Base-by-base conservation (phyloP, 2,888 invertebrate species). In the Bugulina stolonifera region DNA sequence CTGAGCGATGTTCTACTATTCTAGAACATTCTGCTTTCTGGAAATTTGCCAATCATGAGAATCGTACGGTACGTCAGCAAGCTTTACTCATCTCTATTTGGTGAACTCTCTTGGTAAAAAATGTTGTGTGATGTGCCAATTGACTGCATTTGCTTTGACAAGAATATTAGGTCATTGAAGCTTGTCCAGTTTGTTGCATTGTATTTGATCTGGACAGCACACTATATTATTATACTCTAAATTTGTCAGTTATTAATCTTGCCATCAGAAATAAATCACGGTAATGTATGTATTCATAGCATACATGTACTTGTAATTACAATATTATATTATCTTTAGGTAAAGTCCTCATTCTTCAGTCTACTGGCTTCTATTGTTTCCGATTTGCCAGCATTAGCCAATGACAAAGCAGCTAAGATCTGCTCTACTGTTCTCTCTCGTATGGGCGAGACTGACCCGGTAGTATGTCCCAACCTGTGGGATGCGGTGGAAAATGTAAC, bases 401-500 rank as follows among this genome's bases (percentile, higher is more conserved):
- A 84, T 23, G 82, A 85, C 69, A 87, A 88, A 78, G 88, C 88
- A 54, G 83, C 85, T 73, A 88, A 88, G 77, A 80, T 89, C 0
- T 84, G 88, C 43, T 86, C 87, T 0, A 83, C 88, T 23, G 87
- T 89, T 54, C 88, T 92, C 78, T 86, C 86, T 71, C 88, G 87
- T 79, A 85, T 92, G 69, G 90, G 90, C 81, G 91, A 91, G 79
- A 86, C 85, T 43, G 91, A 92, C 80, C 89, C 90, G 1, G 82
- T 87, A 29, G 88, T 91, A 34, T 86, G 90, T 71, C 87, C 89
- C 0, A 86, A 88, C 74, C 88, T 91, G 32, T 94, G 93, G 93
- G 90, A 91, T 78, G 89, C 90, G 72, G 86, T 64, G 1, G 32
- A 34, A 14, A 64, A 32, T 14, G 32, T 27, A 32, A 64, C 64